A percentile compares a stretch with the other conserved stretches of the same genome.
Conservation (phyloP, 2,113 vertebrate species). For the Sturnus vulgaris region DNA sequence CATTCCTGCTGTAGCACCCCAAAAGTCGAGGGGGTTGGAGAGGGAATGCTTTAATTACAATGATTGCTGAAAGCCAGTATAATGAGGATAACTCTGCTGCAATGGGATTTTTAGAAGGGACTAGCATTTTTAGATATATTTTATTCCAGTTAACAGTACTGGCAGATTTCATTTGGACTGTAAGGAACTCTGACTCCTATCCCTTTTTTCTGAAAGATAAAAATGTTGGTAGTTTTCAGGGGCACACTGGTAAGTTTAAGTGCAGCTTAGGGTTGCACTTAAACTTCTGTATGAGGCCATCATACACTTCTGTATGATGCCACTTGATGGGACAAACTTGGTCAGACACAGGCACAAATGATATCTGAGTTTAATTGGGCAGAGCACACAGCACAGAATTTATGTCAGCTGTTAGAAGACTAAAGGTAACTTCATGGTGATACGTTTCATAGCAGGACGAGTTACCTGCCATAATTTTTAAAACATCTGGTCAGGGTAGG, state of each 20-base stretch:
- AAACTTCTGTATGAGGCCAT: fast-evolving
- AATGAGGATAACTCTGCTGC: neutral
- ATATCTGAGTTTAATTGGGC: neutral
- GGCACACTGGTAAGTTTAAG: neutral
- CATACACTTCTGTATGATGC: fast-evolving
- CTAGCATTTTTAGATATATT: neutral
- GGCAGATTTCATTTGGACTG: neutral
- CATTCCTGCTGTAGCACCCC: neutral
- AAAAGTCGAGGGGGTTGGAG: fast-evolving
- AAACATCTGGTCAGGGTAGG: neutral
- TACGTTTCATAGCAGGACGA: neutral
- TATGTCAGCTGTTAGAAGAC: neutral
- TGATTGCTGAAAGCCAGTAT: neutral
- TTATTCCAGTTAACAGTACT: neutral
- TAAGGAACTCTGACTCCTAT: neutral
- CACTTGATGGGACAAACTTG: neutral
- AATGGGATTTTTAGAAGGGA: neutral
- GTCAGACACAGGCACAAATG: neutral
- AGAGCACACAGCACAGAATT: neutral
- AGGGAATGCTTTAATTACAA: neutral
- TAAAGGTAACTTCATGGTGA: neutral
- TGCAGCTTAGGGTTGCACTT: neutral
- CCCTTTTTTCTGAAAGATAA: neutral
- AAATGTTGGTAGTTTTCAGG: neutral
- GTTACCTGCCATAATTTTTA: neutral